Base-by-base conservation (phyloP, 2,113 vertebrate species). In the Fulmarus glacialis region DNA sequence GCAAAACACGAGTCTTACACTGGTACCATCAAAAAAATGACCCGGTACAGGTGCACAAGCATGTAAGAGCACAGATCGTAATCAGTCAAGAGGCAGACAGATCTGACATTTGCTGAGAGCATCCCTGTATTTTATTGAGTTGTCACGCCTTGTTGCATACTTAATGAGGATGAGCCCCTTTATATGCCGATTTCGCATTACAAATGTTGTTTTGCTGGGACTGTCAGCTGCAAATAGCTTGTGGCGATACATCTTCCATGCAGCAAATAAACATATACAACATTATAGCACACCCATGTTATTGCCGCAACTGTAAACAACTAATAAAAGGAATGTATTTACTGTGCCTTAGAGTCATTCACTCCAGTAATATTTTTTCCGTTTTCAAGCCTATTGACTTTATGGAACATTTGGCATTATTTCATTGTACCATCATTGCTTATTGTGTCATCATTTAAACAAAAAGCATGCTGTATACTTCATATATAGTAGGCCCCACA, bases 281-380 rank as follows among this genome's bases (percentile, higher is more conserved):
- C 40, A 30, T 94, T 87, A 93, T 68, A 96, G 89, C 55, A 53
- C 74, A 77, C 82, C 67, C 75, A 8, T 90, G 94, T 96, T 93
- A 96, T 96, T 96, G 89, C 94, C 92, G 90, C 82, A 5, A 96
- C 90, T 95, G 94, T 94, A 96, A 97, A 96, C 94, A 97, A 88
- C 95, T 96, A 96, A 89, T 96, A 96, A 97, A 95, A 93, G 56
- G 42, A 80, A 86, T 86, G 36, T 95, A 96, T 97, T 91, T 96
- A 91, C 90, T 90, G 68, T 97, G 93, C 93, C 94, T 93, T 89
- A 52, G 74, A 95, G 94, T 86, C 75, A 84, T 92, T 94, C 42
- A 30, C 62, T 86, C 55, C 42, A 70, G 78, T 91, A 74, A 80
- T 96, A 73, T 85, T 95, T 92, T 97, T 88, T 85, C 79, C 23